Evolutionary conservation across 2,113 vertebrate genomes (phyloP), one percentile per base, ranked within the genome.

Genomic region (Leptocoma aspasia): DNA sequence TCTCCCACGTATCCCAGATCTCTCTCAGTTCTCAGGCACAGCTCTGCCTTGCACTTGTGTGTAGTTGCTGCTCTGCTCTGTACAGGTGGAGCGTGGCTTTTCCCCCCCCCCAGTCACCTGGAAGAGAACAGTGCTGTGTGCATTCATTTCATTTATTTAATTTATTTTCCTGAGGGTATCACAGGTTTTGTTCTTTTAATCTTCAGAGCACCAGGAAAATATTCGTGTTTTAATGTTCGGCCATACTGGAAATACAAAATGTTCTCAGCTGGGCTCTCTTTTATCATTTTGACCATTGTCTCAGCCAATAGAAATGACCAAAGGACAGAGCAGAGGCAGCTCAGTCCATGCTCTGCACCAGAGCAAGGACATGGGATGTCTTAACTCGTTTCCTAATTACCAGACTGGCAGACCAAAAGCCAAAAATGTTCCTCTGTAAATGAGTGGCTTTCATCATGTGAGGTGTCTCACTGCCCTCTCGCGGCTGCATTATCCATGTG

Each of bases 91-190:
- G 19, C 1, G 1, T 27, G 64, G 6, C 3, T 64, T 80, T 76
- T 18, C 8, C 6, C n/a, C 4, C 18, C 31, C 4, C 18, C 31
- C 20, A 44, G 7, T 54, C 31, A 30, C 10, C 56, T 45, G 47
- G 35, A 73, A 71, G 14, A 42, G 41, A 76, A 23, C 3, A 5
- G 14, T 50, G 10, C 44, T 39, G 15, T 47, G 63, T 71, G 26
- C 49, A 8, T 41, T 65, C 44, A 11, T 11, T n/a, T 66, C 0
- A 1, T 41, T 59, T 49, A 11, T 11, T n/a, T 66, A 0, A 1
- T 45, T 59, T 39, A 0, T 71, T 92, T 91, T 83, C 6, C 1
- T 33, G 26, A 41, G 9, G 10, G 4, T 45, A 13, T 4, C 18
- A 1, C 24, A 12, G 14, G 20, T n/a, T 86, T 77, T 57, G 37